A percentile compares a stretch with the other conserved stretches of the same genome.
Evolutionary conservation across 2,888 invertebrate species (phyloP).

Genomic region (Sepiola atlantica): DNA sequence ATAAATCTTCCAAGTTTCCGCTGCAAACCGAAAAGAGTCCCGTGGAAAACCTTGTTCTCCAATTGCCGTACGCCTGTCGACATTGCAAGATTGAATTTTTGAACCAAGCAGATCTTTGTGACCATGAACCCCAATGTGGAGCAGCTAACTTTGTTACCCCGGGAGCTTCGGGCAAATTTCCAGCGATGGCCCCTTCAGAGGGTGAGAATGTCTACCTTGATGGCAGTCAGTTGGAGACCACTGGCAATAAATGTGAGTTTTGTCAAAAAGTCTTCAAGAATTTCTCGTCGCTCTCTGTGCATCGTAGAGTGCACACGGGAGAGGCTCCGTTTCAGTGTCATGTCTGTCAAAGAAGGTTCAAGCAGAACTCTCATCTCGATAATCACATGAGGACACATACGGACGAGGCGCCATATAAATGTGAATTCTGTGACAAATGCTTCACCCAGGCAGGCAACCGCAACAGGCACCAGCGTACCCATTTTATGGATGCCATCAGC

Average conservation of each 20-base stretch:
- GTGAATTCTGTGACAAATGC: constrained; percentile 36
- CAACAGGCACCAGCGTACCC: constrained; percentile 35
- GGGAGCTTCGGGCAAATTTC: background rate
- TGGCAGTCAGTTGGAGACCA: background rate
- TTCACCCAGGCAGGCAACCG: constrained; percentile 34
- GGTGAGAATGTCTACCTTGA: constrained; percentile 16
- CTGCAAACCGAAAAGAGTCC: background rate
- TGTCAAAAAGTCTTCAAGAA: constrained; percentile 37
- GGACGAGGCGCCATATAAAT: constrained; percentile 24
- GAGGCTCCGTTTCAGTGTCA: constrained; percentile 35
- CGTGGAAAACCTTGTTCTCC: background rate
- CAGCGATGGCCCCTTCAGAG: background rate
- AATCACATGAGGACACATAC: constrained; percentile 22
- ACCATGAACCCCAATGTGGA: background rate
- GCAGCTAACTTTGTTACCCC: background rate
- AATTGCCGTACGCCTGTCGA: background rate
- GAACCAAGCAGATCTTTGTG: background rate
- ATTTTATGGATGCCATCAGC: background rate
- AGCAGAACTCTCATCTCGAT: constrained; percentile 16
- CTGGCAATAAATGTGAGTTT: background rate
- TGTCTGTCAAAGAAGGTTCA: constrained; percentile 39
- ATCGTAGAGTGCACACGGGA: constrained; percentile 40
- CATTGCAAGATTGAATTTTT: constrained; percentile 9
- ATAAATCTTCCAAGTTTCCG: background rate
- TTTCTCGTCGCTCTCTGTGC: constrained; percentile 34